phyloP scores from a whole-genome alignment of 2,888 invertebrate genomes.

The Xestoiulus laeticollis region DNA sequence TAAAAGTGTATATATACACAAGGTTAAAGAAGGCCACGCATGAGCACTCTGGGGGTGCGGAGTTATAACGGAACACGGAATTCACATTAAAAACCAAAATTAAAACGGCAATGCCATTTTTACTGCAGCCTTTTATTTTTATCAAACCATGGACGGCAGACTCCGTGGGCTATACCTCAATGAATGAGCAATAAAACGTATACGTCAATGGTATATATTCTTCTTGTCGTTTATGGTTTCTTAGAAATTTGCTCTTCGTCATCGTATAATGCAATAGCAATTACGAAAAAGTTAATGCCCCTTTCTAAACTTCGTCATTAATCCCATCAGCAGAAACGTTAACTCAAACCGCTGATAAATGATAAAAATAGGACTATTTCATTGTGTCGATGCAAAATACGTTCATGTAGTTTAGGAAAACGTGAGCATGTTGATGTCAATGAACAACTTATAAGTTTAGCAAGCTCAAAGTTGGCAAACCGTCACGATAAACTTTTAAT shows the following conservation, averaged over 20 bases:
- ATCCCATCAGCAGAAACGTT: neutral
- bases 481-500: too few relatives aligned
- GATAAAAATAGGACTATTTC: neutral
- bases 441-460: neutral
- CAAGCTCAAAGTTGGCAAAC: neutral
- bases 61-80: neutral
- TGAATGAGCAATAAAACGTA: neutral
- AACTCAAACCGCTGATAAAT: neutral
- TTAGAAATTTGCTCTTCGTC: neutral
- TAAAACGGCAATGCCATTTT: neutral
- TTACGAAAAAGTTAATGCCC: neutral
- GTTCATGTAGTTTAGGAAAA: neutral
- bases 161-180: neutral
- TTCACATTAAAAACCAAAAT: conserved; percentile 4
- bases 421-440: neutral
- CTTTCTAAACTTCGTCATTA: neutral
- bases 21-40: neutral
- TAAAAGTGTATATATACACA: neutral
- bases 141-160: neutral
- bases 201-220: neutral
- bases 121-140: neutral
- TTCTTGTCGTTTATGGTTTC: conserved; percentile 1
- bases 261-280: neutral
- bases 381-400: neutral
- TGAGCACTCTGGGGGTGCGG: neutral